These are phyloP conservation scores for Drosophila mimica DNA, from an alignment of 2,888 invertebrate species.

Conservation along the genomic window DNA sequence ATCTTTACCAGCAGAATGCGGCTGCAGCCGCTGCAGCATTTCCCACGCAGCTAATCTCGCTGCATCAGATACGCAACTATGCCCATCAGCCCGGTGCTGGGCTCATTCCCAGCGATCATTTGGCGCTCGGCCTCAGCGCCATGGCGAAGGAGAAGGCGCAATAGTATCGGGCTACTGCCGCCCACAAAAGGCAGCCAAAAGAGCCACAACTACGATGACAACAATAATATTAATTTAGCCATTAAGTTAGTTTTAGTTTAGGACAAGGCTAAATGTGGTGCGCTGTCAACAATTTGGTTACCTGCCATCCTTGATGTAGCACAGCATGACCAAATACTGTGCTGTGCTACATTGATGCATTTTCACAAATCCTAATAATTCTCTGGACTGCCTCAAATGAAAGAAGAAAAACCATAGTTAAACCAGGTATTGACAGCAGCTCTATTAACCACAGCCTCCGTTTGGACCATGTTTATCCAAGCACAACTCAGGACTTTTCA, in stretches of 20 bases:
- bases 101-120: constrained; percentile 89
- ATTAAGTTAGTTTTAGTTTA: constrained; percentile 36
- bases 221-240: constrained; percentile 24
- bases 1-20: constrained; percentile 90
- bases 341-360: constrained; percentile 29
- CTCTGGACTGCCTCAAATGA: constrained; percentile 13
- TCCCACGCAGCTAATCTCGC: constrained; percentile 96
- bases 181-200: constrained; percentile 57
- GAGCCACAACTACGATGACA: constrained; percentile 63
- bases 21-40: constrained; percentile 88
- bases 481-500: constrained; percentile 73
- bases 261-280: constrained; percentile 34
- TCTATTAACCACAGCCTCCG: not conserved
- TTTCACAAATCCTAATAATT: not conserved
- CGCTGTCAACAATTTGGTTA: constrained; percentile 24
- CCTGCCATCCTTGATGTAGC: constrained; percentile 24
- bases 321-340: constrained; percentile 6
- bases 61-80: constrained; percentile 98
- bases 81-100: constrained; percentile 93
- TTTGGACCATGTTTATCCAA: constrained; percentile 41
- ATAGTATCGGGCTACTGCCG: constrained; percentile 80
- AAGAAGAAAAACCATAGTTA: not conserved
- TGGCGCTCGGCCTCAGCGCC: constrained; percentile 85
- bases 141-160: constrained; percentile 83
- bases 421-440: constrained; percentile 8